Evolutionary conservation across 2,113 vertebrate genomes (phyloP).

Genomic region (Psammodynastes pulverulentus): DNA sequence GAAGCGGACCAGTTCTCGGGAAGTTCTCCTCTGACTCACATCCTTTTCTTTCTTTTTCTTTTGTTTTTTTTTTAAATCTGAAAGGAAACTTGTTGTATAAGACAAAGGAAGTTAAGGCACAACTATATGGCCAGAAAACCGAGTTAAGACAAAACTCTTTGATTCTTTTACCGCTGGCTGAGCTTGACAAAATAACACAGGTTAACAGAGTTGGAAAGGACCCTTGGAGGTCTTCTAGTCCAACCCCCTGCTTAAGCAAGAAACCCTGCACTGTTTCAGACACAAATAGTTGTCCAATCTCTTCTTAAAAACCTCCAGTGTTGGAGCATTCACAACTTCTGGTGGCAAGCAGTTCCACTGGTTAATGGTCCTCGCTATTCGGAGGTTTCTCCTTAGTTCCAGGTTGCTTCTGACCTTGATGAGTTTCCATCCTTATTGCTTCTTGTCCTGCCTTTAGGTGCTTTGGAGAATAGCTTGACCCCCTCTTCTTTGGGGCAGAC

Average conservation of each 20-base stretch:
- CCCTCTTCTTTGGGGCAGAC: not conserved
- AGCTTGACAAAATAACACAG: not conserved
- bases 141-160: not conserved
- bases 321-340: not conserved
- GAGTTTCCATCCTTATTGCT: not conserved
- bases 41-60: constrained; percentile 1
- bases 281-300: not conserved
- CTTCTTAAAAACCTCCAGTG: not conserved
- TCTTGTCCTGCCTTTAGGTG: not conserved
- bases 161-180: not conserved
- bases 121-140: not conserved
- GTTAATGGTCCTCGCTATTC: not conserved
- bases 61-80: not conserved
- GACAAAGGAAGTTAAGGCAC: constrained; percentile 17
- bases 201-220: not conserved
- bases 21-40: constrained; percentile 31
- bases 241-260: not conserved
- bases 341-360: not conserved
- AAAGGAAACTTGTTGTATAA: not conserved
- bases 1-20: constrained; percentile 19
- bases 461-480: not conserved
- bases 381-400: not conserved
- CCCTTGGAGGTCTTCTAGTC: not conserved
- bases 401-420: not conserved
- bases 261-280: not conserved